phyloP scores from a whole-genome alignment of 2,888 invertebrate genomes.

The Caenorhabditis doughertyi region DNA sequence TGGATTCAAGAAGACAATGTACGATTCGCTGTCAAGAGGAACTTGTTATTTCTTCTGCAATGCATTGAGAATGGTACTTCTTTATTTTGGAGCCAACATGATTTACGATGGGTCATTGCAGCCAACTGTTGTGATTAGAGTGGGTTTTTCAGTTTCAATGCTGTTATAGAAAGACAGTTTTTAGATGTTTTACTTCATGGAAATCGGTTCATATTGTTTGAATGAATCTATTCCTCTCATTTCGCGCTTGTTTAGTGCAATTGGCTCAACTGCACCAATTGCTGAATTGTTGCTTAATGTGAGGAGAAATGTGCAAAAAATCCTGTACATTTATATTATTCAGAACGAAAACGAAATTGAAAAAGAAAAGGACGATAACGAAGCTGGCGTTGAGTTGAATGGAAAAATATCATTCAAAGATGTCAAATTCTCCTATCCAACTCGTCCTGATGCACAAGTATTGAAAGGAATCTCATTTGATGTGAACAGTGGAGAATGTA shows the following conservation, averaged over 20 bases:
- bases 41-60: slow-evolving; percentile 82
- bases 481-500: slow-evolving; percentile 69
- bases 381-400: slow-evolving; percentile 80
- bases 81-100: slow-evolving; percentile 74
- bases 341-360: slow-evolving; percentile 69
- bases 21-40: slow-evolving; percentile 81
- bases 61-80: slow-evolving; percentile 74
- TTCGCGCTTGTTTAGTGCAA: slow-evolving; percentile 16
- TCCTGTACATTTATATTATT: slow-evolving; percentile 19
- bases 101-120: slow-evolving; percentile 57
- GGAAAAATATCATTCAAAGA: slow-evolving; percentile 84
- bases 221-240: slow-evolving; percentile 45
- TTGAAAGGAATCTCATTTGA: slow-evolving; percentile 72
- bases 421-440: slow-evolving; percentile 84
- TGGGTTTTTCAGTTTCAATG: not conserved
- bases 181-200: slow-evolving; percentile 36
- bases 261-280: slow-evolving; percentile 44
- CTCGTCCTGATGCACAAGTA: slow-evolving; percentile 82
- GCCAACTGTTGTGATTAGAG: slow-evolving; percentile 26
- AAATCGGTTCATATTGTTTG: slow-evolving; percentile 41
- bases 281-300: slow-evolving; percentile 25
- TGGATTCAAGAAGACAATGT: slow-evolving; percentile 74
- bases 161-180: not conserved
- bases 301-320: too few relatives aligned
- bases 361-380: slow-evolving; percentile 78